Base-by-base conservation (phyloP, 1,140 invertebrate species). In the Drosophila gunungcola region DNA sequence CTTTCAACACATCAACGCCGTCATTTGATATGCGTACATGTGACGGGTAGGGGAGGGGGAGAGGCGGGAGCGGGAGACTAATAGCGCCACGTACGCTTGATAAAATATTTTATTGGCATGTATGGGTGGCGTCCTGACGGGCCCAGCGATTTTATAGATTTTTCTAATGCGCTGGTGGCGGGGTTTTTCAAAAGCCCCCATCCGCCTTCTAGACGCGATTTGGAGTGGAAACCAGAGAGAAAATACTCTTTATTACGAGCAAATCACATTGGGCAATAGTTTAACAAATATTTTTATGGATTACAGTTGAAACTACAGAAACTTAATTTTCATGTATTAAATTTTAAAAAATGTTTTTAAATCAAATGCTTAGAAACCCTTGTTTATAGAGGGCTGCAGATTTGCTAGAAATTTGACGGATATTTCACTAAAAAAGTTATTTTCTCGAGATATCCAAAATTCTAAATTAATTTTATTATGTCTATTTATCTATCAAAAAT, bases 101-200 rank as follows among this genome's bases (percentile, higher is more conserved):
- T 89, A 89, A 89, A 89, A 89, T 89, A 89, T 89, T 89, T 89
- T 89, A 89, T 89, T 89, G 85, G 84, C 80, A 86, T 86, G 83
- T 82, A 73, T 79, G 70, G 39, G 41, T 65, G 58, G 39, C 49
- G 54, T 70, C 48, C 77, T 77, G 81, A 67, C 78, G 73, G 49
- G 78, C 80, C 64, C 63, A 86, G 73, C 78, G 64, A 77, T 83
- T 77, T 79, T 83, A 88, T 89, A 78, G 81, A 86, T 86, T 86
- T 79, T 72, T 78, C 79, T 74, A 81, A 85, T 86, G 51, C 53
- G 45, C 51, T 42, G 42, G 49, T 34, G 41, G 39, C 48, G 43
- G 46, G 53, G 36, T 43, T 49, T 25, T 4, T 5, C 7, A 12
- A 29, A 57, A 39, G 39, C 4, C 2, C 46, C 6, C 11, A 1